Evolutionary conservation across 2,797 vertebrate species (phyloP).

Genomic region (Spinibarbus caldwelli): DNA sequence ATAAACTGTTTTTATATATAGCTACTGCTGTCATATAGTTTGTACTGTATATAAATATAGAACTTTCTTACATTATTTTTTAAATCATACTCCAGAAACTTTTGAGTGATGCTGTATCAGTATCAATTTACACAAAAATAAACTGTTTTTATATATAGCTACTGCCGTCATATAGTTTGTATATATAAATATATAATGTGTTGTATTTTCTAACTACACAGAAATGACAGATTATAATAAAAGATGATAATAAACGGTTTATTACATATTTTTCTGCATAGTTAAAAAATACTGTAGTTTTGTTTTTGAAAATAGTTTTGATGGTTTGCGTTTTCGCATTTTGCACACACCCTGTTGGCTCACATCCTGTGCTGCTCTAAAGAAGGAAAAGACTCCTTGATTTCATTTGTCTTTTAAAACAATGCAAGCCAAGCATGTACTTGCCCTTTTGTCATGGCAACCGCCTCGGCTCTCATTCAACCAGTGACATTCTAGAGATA

Average conservation of each 20-base stretch:
- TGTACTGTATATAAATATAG: no score
- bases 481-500: conserved; percentile 34
- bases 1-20: no score
- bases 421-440: conserved; percentile 31
- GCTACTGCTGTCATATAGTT: no score
- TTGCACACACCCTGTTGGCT: conserved; percentile 21
- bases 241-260: neutral
- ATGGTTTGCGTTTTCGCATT: neutral
- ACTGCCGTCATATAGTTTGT: neutral
- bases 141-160: neutral
- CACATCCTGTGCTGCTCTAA: conserved; percentile 47
- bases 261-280: neutral
- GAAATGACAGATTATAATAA: neutral
- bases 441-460: conserved; percentile 33
- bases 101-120: neutral
- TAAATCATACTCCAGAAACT: neutral
- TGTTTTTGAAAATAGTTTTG: neutral
- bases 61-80: no score
- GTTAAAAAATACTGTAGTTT: neutral
- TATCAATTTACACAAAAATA: neutral
- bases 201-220: neutral
- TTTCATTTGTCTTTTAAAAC: conserved; percentile 50
- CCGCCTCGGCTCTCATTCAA: neutral
- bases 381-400: conserved; percentile 51
- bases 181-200: neutral